Percentiles rank a stretch among this genome's conserved stretches.
Conservation (phyloP, 2,888 invertebrate species). For the Drosophila melanosoma region DNA sequence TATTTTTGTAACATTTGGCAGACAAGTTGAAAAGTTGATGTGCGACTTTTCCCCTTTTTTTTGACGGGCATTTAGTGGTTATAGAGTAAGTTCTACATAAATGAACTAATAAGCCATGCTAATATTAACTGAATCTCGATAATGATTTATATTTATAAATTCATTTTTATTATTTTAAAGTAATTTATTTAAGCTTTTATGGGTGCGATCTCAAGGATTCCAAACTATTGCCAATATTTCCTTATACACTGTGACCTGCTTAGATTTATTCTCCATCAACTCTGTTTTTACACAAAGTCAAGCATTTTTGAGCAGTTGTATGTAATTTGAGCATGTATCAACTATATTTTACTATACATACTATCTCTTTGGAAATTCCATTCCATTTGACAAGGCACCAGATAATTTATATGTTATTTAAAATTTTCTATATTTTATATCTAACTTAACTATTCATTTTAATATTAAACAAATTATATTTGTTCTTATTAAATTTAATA, state of each 20-base stretch:
- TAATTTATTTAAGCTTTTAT: neutral
- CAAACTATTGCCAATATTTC: neutral
- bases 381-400: neutral
- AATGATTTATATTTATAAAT: neutral
- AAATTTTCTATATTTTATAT: neutral
- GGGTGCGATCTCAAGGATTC: neutral
- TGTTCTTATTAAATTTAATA: neutral
- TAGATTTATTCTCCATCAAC: neutral
- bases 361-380: neutral
- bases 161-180: neutral
- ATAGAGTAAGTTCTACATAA: neutral
- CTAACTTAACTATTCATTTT: neutral
- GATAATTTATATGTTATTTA: neutral
- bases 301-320: neutral
- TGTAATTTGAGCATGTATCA: neutral
- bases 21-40: slow-evolving; percentile 2
- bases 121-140: neutral
- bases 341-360: neutral
- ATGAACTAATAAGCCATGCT: neutral
- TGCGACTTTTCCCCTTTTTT: neutral
- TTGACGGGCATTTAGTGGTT: neutral
- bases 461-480: neutral
- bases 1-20: slow-evolving; percentile 42
- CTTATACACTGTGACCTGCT: neutral
- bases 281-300: neutral